Evolutionary conservation across 2,888 invertebrate genomes (phyloP).

Genomic region (Volucella inanis): DNA sequence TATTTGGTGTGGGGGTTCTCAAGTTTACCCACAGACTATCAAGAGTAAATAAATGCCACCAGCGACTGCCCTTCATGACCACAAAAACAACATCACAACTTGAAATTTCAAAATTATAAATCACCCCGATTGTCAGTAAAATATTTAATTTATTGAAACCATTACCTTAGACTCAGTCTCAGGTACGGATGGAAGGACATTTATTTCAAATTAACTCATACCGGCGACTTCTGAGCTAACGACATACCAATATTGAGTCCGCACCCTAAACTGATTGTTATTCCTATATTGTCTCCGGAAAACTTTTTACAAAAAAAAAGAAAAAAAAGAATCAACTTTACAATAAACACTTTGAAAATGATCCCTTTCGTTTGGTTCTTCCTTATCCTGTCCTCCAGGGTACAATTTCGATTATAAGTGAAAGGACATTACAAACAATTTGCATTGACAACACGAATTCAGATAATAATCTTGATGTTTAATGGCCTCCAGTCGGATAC

Average conservation of each 20-base stretch:
- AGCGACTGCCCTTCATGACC: neutral
- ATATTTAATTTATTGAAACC: conserved; percentile 28
- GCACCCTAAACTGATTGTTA: conserved; percentile 37
- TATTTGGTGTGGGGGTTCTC: neutral
- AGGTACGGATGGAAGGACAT: neutral
- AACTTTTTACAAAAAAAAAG: conserved; percentile 33
- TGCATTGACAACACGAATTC: conserved; percentile 54
- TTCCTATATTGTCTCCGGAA: conserved; percentile 4
- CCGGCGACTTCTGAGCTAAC: neutral
- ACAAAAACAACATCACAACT: neutral
- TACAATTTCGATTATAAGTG: conserved; percentile 57
- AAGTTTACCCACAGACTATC: conserved; percentile 3
- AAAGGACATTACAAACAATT: conserved; percentile 56
- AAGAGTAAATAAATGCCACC: conserved; percentile 10
- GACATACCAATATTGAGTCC: conserved; percentile 1
- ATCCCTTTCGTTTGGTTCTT: conserved; percentile 33
- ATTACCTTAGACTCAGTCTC: conserved; percentile 5
- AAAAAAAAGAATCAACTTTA: conserved; percentile 34
- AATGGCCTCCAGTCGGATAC: conserved; percentile 52
- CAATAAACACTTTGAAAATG: conserved; percentile 47
- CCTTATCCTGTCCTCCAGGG: conserved; percentile 11
- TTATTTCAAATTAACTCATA: conserved; percentile 36
- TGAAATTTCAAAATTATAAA: conserved; percentile 27
- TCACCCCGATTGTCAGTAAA: conserved; percentile 36
- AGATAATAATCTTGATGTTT: conserved; percentile 58